phyloP scores from a whole-genome alignment of 2,888 invertebrate genomes.

The Plebejus anna region DNA sequence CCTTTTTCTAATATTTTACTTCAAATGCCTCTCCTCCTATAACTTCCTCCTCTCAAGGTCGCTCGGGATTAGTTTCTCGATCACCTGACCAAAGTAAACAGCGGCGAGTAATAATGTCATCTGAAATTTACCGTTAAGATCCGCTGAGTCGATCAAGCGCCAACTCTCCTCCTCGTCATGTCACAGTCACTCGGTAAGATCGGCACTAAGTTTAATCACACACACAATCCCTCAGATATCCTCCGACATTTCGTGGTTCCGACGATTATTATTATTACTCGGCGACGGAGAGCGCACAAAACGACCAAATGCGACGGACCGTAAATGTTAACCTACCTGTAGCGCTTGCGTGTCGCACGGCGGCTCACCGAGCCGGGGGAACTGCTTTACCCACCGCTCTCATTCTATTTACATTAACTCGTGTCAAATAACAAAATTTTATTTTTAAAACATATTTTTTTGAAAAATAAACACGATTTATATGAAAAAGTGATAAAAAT shows the following conservation, averaged over 20 bases:
- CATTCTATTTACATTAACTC: conserved; percentile 53
- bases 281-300: conserved; percentile 67
- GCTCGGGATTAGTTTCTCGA: conserved; percentile 47
- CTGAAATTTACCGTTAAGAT: conserved; percentile 75
- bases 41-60: conserved; percentile 23
- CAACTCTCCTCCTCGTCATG: conserved; percentile 60
- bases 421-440: neutral
- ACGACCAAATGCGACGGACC: conserved; percentile 74
- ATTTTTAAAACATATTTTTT: neutral
- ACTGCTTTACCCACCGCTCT: conserved; percentile 62
- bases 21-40: neutral
- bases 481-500: neutral
- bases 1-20: conserved; percentile 7
- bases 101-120: conserved; percentile 62
- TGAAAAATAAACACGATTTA: neutral
- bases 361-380: conserved; percentile 56
- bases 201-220: conserved; percentile 64
- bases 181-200: conserved; percentile 48
- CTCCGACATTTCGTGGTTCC: conserved; percentile 62
- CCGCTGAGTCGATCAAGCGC: conserved; percentile 56
- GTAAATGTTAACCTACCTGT: conserved; percentile 78
- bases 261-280: conserved; percentile 52
- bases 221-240: conserved; percentile 63
- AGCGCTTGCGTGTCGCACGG: conserved; percentile 73
- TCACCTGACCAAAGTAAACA: conserved; percentile 74